phyloP scores from a whole-genome alignment of 1,140 invertebrate species.

The Eciton burchellii region DNA sequence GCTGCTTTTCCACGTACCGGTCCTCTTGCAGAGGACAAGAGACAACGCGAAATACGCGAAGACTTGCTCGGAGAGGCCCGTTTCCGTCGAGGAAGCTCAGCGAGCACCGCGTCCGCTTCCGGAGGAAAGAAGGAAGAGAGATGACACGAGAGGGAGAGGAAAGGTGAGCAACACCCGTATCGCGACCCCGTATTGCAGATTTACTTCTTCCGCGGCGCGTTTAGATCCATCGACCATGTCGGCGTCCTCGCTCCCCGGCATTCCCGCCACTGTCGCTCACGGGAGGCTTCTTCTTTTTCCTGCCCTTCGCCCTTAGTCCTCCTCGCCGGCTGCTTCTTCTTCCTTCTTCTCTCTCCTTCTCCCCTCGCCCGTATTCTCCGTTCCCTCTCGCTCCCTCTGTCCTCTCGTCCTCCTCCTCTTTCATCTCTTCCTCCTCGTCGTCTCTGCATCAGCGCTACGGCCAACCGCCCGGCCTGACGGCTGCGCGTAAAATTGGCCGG shows the following conservation, averaged over 20 bases:
- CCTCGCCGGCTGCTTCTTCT: not conserved
- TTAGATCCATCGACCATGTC: constrained; percentile 60
- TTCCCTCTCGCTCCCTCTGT: not conserved
- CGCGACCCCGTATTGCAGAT: constrained; percentile 69
- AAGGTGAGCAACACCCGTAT: constrained; percentile 51
- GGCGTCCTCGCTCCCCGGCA: not conserved
- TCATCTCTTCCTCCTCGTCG: constrained; percentile 43
- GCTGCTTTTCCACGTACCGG: too few species aligned
- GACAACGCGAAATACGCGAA: too few species aligned
- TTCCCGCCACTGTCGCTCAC: not conserved
- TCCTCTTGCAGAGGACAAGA: too few species aligned
- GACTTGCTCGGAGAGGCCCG: constrained; percentile 38
- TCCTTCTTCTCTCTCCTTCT: constrained; percentile 2
- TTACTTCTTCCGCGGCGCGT: constrained; percentile 61
- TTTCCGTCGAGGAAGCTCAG: constrained; percentile 45
- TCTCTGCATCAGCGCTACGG: constrained; percentile 49
- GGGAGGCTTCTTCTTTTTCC: constrained; percentile 16
- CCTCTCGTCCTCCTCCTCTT: constrained; percentile 16
- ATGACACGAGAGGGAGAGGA: not conserved
- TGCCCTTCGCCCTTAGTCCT: not conserved
- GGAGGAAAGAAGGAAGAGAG: not conserved
- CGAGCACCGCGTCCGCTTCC: constrained; percentile 59
- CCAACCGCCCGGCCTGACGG: constrained; percentile 70
- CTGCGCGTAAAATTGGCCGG: constrained; percentile 79
- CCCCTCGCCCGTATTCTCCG: not conserved